A percentile compares a stretch with the other conserved stretches of the same genome.
phyloP scores from a whole-genome alignment of 2,797 vertebrate species.

The Tapera naevia region DNA sequence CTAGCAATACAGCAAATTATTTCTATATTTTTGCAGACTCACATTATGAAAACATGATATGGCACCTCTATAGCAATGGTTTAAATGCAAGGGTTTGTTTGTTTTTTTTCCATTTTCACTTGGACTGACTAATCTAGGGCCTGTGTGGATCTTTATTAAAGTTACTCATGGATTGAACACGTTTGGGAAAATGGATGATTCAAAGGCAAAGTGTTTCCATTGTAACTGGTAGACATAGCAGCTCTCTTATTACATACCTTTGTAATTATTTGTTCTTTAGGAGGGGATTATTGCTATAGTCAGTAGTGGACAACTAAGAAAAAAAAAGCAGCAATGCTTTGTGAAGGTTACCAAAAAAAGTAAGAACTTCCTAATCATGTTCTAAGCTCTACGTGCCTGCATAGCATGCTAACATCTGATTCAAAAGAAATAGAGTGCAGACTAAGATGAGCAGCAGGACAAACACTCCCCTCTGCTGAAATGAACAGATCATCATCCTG shows the following conservation, averaged over 20 bases:
- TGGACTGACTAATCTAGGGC: not conserved
- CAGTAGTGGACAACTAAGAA: not conserved
- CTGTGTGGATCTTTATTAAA: not conserved
- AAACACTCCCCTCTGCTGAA: not conserved
- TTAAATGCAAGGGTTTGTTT: not conserved
- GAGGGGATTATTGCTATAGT: not conserved
- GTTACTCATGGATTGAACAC: constrained; percentile 26
- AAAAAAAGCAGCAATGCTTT: not conserved
- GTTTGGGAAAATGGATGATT: constrained; percentile 29
- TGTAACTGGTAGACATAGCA: not conserved
- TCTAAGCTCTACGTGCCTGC: not conserved
- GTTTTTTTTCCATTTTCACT: not conserved
- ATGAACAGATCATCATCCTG: not conserved
- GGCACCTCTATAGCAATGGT: not conserved
- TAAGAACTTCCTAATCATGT: not conserved
- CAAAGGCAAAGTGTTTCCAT: constrained; percentile 33
- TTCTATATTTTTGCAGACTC: not conserved
- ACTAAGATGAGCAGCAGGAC: not conserved
- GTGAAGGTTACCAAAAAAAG: not conserved
- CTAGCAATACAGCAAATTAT: not conserved
- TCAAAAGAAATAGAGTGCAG: not conserved
- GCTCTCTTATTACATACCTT: not conserved
- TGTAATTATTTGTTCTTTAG: constrained; percentile 4
- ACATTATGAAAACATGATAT: not conserved
- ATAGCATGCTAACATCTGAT: not conserved